A percentile compares a stretch with the other conserved stretches of the same genome.
Evolutionary conservation across 2,113 vertebrate genomes (phyloP).

Genomic region (Plotosus lineatus): DNA sequence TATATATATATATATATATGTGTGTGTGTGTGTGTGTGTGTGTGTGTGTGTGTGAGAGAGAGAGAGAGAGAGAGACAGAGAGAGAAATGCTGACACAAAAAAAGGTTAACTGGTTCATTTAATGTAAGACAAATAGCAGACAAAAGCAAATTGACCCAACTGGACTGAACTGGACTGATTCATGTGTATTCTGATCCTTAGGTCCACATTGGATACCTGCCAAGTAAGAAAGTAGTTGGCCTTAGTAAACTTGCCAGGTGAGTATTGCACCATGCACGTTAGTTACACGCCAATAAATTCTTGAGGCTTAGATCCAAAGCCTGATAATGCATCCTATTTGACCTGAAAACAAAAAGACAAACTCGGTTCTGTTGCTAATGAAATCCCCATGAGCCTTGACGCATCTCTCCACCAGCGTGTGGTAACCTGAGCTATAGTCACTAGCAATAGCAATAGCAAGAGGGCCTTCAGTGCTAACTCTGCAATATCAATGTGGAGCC

Average conservation of each 20-base stretch:
- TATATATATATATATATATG: no score
- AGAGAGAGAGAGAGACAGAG: not conserved
- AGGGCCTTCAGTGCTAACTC: constrained; percentile 1
- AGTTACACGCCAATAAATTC: constrained; percentile 63
- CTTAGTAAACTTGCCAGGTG: constrained; percentile 77
- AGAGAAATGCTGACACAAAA: not conserved
- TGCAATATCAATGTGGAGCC: constrained; percentile 9
- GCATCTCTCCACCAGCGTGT: constrained; percentile 46
- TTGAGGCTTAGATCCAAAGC: constrained; percentile 73
- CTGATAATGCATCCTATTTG: constrained; percentile 60
- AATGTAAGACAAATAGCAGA: not conserved
- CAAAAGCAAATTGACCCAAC: not conserved
- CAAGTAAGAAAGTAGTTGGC: constrained; percentile 76
- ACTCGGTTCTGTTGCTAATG: constrained; percentile 60
- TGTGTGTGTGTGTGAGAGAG: not conserved
- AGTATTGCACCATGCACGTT: constrained; percentile 49
- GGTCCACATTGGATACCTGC: constrained; percentile 76
- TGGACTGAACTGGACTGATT: not conserved
- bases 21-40: not conserved
- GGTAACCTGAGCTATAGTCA: constrained; percentile 58
- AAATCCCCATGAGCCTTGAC: constrained; percentile 59
- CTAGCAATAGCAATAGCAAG: constrained; percentile 38
- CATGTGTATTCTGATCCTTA: constrained; percentile 51
- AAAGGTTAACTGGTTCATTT: constrained; percentile 35
- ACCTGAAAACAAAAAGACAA: constrained; percentile 56